phyloP scores from a whole-genome alignment of 2,888 invertebrate species.

The Timema cristinae region DNA sequence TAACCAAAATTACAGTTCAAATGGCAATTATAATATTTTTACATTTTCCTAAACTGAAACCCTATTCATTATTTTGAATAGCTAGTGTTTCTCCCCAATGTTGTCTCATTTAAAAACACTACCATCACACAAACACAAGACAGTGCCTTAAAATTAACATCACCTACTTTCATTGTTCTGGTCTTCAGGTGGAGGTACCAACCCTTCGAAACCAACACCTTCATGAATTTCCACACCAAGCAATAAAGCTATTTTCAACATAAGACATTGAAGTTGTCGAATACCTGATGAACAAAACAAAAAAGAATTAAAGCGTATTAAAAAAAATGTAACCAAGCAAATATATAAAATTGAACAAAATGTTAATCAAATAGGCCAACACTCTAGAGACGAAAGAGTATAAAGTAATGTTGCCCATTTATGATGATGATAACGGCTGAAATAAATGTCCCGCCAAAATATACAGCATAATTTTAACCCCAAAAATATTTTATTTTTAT shows the following conservation, averaged over 20 bases:
- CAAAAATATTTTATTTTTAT: too few species aligned
- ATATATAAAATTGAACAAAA: too few species aligned
- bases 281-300: constrained; percentile 54
- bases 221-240: constrained; percentile 95
- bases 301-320: background rate
- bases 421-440: too few species aligned
- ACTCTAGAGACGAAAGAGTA: too few species aligned
- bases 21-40: background rate
- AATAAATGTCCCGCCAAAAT: too few species aligned
- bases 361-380: too few species aligned
- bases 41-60: background rate
- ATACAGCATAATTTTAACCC: too few species aligned
- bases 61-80: background rate
- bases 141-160: constrained; percentile 15
- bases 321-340: constrained; percentile 11
- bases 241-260: constrained; percentile 90
- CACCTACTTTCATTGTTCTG: constrained; percentile 55
- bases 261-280: constrained; percentile 90
- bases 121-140: background rate
- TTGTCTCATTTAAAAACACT: constrained; percentile 11
- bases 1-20: too few species aligned
- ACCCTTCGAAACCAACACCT: constrained; percentile 81
- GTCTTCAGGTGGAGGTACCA: constrained; percentile 70
- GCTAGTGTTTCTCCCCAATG: constrained; percentile 1
- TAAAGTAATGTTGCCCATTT: too few species aligned